These are phyloP conservation scores for Potamilus streckersoni DNA, from an alignment of 1,140 invertebrate species.

Conservation along the genomic window DNA sequence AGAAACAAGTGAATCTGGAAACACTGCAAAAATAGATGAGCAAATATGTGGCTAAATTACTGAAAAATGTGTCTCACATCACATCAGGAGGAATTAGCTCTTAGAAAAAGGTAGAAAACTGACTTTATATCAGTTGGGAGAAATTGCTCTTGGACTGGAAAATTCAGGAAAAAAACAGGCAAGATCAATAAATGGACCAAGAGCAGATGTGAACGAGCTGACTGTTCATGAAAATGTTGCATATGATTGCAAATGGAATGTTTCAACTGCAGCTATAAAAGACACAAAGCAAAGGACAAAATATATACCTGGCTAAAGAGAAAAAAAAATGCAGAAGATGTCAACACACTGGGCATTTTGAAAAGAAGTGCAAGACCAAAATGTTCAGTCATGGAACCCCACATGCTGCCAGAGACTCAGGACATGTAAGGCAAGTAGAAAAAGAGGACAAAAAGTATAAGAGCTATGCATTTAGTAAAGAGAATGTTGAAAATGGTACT, in stretches of 20 bases:
- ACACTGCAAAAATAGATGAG: neutral
- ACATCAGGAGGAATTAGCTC: constrained; percentile 15
- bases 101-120: constrained; percentile 12
- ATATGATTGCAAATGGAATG: neutral
- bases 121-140: constrained; percentile 8
- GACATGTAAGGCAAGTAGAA: no score
- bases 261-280: neutral
- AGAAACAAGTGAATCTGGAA: constrained; percentile 25
- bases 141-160: constrained; percentile 4
- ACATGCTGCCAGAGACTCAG: no score
- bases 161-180: neutral
- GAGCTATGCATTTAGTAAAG: neutral
- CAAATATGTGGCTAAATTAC: constrained; percentile 30
- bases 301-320: neutral
- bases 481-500: neutral
- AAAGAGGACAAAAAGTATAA: no score
- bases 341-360: no score
- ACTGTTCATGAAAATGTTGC: neutral
- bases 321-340: neutral
- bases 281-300: neutral
- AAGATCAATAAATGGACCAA: neutral
- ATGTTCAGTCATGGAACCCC: no score
- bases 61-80: constrained; percentile 13
- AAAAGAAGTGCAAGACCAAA: no score
- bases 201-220: neutral